Conservation (phyloP, 2,113 vertebrate genomes). For the Sinocyclocheilus anshuiensis region DNA sequence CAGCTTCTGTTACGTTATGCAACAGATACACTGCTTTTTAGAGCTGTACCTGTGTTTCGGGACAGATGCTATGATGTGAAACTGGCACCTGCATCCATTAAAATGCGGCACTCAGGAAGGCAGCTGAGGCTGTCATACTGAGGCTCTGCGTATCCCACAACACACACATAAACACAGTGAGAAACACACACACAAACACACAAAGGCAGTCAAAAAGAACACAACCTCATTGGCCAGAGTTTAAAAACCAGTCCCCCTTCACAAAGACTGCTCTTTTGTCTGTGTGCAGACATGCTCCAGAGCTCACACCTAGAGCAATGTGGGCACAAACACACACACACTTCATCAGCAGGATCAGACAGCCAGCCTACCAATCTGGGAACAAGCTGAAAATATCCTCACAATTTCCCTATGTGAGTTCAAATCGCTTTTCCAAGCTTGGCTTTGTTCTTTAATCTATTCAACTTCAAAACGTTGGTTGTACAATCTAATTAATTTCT, state of each 20-base stretch:
- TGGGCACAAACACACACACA: slow-evolving; percentile 29
- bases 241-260: not conserved
- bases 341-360: slow-evolving; percentile 12
- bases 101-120: slow-evolving; percentile 49
- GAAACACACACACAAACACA: not conserved
- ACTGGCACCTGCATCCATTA: slow-evolving; percentile 57
- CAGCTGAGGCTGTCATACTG: slow-evolving; percentile 9
- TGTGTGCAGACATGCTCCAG: not conserved
- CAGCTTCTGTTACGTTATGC: slow-evolving; percentile 1
- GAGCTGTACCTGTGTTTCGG: not conserved
- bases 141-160: not conserved
- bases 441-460: slow-evolving; percentile 31
- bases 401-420: slow-evolving; percentile 6
- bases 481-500: not conserved
- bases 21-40: slow-evolving; percentile 26
- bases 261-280: slow-evolving; percentile 3
- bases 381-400: slow-evolving; percentile 23
- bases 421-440: slow-evolving; percentile 4
- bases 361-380: slow-evolving; percentile 10
- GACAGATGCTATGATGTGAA: slow-evolving; percentile 47
- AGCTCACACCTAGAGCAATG: slow-evolving; percentile 21
- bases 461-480: slow-evolving; percentile 19
- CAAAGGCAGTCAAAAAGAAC: not conserved
- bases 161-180: not conserved
- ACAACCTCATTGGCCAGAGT: not conserved